A percentile compares a stretch with the other conserved stretches of the same genome.
Evolutionary conservation across 2,113 vertebrate genomes (phyloP).

Genomic region (Sceloporus tristichus): DNA sequence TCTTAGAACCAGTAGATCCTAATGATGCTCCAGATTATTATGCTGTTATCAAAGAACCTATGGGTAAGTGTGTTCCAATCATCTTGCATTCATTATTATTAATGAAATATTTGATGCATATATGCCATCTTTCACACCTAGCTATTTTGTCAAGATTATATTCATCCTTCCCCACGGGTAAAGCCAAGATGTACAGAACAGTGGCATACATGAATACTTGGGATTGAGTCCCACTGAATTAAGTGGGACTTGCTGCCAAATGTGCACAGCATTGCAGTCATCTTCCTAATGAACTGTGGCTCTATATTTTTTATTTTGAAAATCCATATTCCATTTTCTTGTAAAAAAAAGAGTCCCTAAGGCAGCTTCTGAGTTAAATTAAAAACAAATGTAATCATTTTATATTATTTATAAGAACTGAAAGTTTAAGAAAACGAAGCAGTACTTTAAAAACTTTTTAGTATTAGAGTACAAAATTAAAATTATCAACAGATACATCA

Average conservation of each 20-base stretch:
- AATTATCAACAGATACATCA: neutral
- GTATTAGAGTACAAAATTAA: neutral
- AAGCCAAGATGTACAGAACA: too few relatives aligned
- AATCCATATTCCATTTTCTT: neutral
- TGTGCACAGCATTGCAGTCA: neutral
- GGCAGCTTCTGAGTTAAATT: neutral
- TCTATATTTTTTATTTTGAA: neutral
- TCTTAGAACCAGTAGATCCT: slow-evolving; percentile 96
- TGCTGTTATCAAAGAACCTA: slow-evolving; percentile 97
- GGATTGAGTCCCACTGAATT: too few relatives aligned
- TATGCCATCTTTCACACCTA: slow-evolving; percentile 1
- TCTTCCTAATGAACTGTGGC: neutral
- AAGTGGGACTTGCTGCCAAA: too few relatives aligned
- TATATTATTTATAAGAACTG: neutral
- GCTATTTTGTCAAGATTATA: neutral
- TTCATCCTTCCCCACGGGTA: neutral
- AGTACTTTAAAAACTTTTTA: neutral
- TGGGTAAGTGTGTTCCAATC: slow-evolving; percentile 85
- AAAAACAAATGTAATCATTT: neutral
- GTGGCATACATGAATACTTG: neutral
- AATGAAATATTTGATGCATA: neutral
- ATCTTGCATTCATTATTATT: neutral
- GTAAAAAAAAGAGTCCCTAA: neutral
- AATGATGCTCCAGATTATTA: slow-evolving; percentile 99
- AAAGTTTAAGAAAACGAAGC: neutral